Conservation (phyloP, 2,113 vertebrate genomes). For the Brienomyrus brachyistius region DNA sequence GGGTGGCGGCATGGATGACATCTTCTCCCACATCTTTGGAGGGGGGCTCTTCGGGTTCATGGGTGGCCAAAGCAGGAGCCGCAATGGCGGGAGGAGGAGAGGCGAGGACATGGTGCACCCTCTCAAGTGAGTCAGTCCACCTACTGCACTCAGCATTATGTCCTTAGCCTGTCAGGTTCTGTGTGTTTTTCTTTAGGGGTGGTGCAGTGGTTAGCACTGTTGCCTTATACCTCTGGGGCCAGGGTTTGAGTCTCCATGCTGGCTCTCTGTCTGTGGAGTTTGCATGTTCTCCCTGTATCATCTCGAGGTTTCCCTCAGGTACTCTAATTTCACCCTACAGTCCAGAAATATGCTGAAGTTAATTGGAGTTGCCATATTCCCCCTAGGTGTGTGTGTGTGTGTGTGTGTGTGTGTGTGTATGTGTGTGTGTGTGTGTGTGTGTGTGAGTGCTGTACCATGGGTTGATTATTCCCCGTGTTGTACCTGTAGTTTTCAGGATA, state of each 20-base stretch:
- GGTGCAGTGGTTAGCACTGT: neutral
- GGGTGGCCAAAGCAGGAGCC: conserved; percentile 84
- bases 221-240: neutral
- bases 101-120: conserved; percentile 98
- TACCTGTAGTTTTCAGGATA: neutral
- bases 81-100: conserved; percentile 87
- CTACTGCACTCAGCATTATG: neutral
- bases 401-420: neutral
- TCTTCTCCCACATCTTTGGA: conserved; percentile 98
- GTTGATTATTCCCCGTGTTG: neutral
- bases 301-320: neutral
- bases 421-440: neutral
- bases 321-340: neutral
- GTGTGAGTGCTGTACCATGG: neutral
- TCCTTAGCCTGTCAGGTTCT: neutral
- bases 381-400: neutral
- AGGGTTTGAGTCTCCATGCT: neutral
- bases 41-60: conserved; percentile 96
- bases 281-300: neutral
- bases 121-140: conserved; percentile 77
- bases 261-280: neutral
- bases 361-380: neutral
- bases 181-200: neutral
- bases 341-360: neutral
- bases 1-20: conserved; percentile 92